These are phyloP conservation scores for Nudaria mundana DNA, from an alignment of 2,888 invertebrate species.

Conservation along the genomic window DNA sequence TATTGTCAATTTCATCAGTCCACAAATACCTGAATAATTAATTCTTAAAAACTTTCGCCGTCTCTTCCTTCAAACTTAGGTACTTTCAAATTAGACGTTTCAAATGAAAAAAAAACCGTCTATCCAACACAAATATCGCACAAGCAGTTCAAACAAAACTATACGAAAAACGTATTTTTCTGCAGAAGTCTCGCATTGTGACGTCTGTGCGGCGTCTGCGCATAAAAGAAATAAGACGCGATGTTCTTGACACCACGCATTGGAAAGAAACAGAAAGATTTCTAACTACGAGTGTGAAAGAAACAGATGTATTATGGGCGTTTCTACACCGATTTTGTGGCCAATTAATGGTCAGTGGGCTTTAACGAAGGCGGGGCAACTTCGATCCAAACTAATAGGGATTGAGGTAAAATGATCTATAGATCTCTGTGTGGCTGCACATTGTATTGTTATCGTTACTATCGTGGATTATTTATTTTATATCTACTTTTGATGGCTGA, in stretches of 20 bases:
- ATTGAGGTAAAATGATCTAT: constrained; percentile 78
- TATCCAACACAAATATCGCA: constrained; percentile 77
- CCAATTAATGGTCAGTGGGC: constrained; percentile 81
- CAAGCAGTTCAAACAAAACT: constrained; percentile 65
- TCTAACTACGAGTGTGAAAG: constrained; percentile 25
- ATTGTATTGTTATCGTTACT: constrained; percentile 74
- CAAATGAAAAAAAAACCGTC: constrained; percentile 50
- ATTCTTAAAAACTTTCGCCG: constrained; percentile 41
- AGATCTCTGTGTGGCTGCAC: constrained; percentile 65
- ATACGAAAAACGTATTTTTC: constrained; percentile 69
- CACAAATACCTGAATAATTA: constrained; percentile 19
- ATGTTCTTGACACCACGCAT: constrained; percentile 40
- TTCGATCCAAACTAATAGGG: constrained; percentile 72
- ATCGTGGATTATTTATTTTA: constrained; percentile 72
- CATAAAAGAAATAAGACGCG: constrained; percentile 63
- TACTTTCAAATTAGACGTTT: constrained; percentile 69
- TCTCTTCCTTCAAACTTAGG: constrained; percentile 50
- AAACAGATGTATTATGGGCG: constrained; percentile 58
- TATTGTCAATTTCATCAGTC: constrained; percentile 49
- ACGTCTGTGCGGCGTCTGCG: constrained; percentile 58
- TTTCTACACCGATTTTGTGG: constrained; percentile 62
- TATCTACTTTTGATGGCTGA: constrained; percentile 69
- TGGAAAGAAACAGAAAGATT: constrained; percentile 37
- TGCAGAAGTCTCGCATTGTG: constrained; percentile 71
- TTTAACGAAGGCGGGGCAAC: constrained; percentile 69